phyloP scores from a whole-genome alignment of 2,888 invertebrate species.

The Alsophila aescularia region DNA sequence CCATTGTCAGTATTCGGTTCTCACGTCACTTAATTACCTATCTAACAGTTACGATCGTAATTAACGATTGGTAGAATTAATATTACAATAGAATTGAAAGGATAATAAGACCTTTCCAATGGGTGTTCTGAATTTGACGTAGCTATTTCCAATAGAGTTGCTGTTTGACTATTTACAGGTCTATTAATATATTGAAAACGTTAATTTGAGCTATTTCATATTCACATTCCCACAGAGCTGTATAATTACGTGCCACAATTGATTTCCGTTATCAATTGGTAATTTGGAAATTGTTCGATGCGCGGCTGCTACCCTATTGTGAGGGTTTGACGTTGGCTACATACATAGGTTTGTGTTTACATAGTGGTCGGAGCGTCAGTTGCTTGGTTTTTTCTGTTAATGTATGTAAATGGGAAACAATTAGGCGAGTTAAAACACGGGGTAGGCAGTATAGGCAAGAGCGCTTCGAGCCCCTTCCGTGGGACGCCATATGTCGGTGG shows the following conservation, averaged over 20 bases:
- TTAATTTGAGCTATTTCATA: slow-evolving; percentile 28
- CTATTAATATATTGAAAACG: slow-evolving; percentile 48
- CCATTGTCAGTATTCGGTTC: slow-evolving; percentile 79
- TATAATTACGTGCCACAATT: slow-evolving; percentile 69
- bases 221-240: slow-evolving; percentile 53
- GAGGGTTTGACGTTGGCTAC: slow-evolving; percentile 45
- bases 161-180: slow-evolving; percentile 53
- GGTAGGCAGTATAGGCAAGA: slow-evolving; percentile 81
- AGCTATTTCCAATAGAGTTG: slow-evolving; percentile 58
- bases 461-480: slow-evolving; percentile 74
- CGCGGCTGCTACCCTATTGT: slow-evolving; percentile 50
- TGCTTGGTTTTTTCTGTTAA: slow-evolving; percentile 77
- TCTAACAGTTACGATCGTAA: slow-evolving; percentile 61
- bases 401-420: slow-evolving; percentile 84
- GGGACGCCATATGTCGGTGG: slow-evolving; percentile 75
- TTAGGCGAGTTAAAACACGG: slow-evolving; percentile 84
- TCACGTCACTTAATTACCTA: slow-evolving; percentile 77
- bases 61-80: slow-evolving; percentile 64
- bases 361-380: slow-evolving; percentile 72
- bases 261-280: slow-evolving; percentile 72
- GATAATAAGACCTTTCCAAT: slow-evolving; percentile 68
- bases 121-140: slow-evolving; percentile 65
- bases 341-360: slow-evolving; percentile 71
- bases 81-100: slow-evolving; percentile 64
- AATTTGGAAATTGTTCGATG: slow-evolving; percentile 62